Percentiles rank a stretch among this genome's conserved stretches.
These are phyloP conservation scores for Lithobates sylvaticus DNA, from an alignment of 2,797 vertebrate genomes.

Conservation along the genomic window DNA sequence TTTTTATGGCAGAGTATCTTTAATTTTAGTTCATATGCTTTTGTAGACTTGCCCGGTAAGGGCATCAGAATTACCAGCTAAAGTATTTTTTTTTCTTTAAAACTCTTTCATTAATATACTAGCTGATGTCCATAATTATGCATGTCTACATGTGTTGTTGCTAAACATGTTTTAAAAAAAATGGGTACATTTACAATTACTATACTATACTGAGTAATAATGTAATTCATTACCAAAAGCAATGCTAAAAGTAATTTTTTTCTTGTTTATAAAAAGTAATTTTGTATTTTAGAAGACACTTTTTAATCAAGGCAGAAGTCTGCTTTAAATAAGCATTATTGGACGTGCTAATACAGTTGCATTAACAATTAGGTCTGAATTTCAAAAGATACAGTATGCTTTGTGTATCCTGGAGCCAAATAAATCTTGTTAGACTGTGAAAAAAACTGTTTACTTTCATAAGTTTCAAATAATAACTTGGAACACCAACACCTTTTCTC, in stretches of 20 bases:
- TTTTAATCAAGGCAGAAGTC: slow-evolving; percentile 8
- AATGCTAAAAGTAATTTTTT: too few species aligned
- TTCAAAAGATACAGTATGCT: slow-evolving; percentile 32
- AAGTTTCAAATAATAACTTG: slow-evolving; percentile 37
- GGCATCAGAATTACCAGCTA: too few species aligned
- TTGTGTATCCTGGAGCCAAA: neutral
- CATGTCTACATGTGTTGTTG: too few species aligned
- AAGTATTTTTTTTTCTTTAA: too few species aligned
- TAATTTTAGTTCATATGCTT: too few species aligned
- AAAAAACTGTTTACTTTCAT: slow-evolving; percentile 7
- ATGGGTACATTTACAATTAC: too few species aligned
- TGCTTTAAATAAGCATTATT: neutral
- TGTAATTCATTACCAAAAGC: neutral
- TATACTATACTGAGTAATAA: too few species aligned
- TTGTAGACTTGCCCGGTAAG: too few species aligned
- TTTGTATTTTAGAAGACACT: slow-evolving; percentile 20
- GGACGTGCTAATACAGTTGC: neutral
- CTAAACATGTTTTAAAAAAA: too few species aligned
- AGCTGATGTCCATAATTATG: too few species aligned
- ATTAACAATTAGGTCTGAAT: slow-evolving; percentile 38
- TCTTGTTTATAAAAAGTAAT: slow-evolving; percentile 16
- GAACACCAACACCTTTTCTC: slow-evolving; percentile 58
- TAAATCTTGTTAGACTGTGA: slow-evolving; percentile 35
- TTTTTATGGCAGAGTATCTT: too few species aligned
- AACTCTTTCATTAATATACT: too few species aligned